A percentile compares a stretch with the other conserved stretches of the same genome.
Conservation (phyloP, 2,888 invertebrate species). For the Epistrophe eligans region DNA sequence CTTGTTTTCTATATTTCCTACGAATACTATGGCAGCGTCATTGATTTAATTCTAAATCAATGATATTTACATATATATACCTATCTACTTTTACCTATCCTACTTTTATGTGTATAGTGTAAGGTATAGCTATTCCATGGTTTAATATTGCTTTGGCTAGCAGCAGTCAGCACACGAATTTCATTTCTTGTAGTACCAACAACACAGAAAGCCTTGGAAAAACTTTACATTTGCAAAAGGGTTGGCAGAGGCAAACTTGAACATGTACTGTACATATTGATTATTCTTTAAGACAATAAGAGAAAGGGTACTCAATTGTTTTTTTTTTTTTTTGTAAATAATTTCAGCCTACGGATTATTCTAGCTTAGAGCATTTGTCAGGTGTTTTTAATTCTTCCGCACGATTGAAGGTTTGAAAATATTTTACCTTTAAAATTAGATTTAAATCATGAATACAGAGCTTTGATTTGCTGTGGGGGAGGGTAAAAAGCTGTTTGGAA, state of each 20-base stretch:
- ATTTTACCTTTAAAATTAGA: constrained; percentile 32
- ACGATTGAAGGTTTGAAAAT: constrained; percentile 29
- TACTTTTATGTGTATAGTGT: not conserved
- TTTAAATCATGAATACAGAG: not conserved
- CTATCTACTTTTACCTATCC: not conserved
- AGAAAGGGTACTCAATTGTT: constrained; percentile 8
- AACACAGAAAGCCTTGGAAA: not conserved
- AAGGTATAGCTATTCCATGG: constrained; percentile 20
- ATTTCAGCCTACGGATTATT: constrained; percentile 34
- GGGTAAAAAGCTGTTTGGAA: not conserved
- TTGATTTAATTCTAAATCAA: constrained; percentile 58
- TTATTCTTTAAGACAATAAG: constrained; percentile 32
- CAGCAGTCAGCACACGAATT: not conserved
- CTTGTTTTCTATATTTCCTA: not conserved
- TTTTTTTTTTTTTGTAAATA: constrained; percentile 24
- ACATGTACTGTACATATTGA: constrained; percentile 34
- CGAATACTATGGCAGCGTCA: constrained; percentile 12
- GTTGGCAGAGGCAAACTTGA: not conserved
- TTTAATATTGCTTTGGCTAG: constrained; percentile 15
- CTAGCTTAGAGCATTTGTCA: constrained; percentile 35
- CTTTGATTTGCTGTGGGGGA: not conserved
- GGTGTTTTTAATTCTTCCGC: constrained; percentile 39
- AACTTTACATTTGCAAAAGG: constrained; percentile 2
- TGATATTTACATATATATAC: not conserved
- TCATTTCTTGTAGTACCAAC: not conserved